Conservation (phyloP, 1,140 invertebrate genomes). For the Sinonovacula constricta region DNA sequence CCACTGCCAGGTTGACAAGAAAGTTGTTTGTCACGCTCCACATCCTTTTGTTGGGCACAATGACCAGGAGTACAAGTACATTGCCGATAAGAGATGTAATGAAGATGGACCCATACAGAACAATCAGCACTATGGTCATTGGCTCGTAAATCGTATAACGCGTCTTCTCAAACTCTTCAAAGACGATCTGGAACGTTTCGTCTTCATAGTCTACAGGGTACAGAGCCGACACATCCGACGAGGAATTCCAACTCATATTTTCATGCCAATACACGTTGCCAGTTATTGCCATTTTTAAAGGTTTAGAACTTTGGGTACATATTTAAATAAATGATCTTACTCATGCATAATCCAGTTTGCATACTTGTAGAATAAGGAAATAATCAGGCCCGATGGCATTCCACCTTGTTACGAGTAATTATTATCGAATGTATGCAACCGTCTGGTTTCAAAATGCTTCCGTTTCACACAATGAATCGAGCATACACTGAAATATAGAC, state of each 20-base stretch:
- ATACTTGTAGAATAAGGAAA: too few species aligned
- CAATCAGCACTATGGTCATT: constrained; percentile 48
- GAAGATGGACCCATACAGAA: constrained; percentile 53
- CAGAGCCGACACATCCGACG: background rate
- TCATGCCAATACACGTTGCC: background rate
- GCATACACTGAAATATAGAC: too few species aligned
- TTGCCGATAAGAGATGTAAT: constrained; percentile 51
- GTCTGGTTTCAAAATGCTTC: too few species aligned
- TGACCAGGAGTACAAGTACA: constrained; percentile 51
- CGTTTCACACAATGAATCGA: too few species aligned
- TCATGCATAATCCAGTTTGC: too few species aligned
- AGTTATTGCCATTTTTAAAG: background rate
- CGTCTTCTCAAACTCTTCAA: background rate
- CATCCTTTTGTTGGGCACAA: constrained; percentile 48
- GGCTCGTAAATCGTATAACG: constrained; percentile 42
- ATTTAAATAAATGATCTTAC: too few species aligned
- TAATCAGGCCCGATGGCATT: too few species aligned
- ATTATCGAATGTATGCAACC: too few species aligned
- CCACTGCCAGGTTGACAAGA: constrained; percentile 54
- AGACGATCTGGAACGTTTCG: background rate
- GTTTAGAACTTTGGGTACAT: too few species aligned
- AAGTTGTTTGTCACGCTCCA: constrained; percentile 60
- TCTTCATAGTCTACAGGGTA: background rate
- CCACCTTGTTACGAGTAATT: too few species aligned
- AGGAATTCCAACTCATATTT: background rate